These are phyloP conservation scores for Deilephila porcellus DNA, from an alignment of 2,888 invertebrate species.

Conservation along the genomic window DNA sequence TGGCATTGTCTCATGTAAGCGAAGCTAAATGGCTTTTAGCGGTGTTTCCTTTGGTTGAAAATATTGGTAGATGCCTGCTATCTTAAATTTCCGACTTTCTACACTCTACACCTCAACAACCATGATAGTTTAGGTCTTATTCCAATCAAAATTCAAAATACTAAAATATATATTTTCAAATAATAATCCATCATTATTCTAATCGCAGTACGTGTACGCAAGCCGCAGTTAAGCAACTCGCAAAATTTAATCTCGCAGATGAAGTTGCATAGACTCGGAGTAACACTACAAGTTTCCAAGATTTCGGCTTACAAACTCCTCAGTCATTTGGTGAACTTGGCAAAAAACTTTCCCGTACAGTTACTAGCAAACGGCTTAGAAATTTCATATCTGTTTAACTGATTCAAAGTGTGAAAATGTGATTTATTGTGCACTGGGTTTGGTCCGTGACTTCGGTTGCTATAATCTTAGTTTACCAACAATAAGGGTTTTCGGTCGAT, in stretches of 20 bases:
- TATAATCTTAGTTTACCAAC: neutral
- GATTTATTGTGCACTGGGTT: neutral
- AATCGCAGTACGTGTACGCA: neutral
- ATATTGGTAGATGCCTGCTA: too few species aligned
- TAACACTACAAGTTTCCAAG: conserved; percentile 1
- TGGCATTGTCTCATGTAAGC: too few species aligned
- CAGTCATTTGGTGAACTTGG: conserved; percentile 5
- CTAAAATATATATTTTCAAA: too few species aligned
- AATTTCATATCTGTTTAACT: conserved; percentile 5
- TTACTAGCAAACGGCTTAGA: neutral
- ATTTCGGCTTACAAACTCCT: conserved; percentile 7
- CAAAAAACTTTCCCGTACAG: neutral
- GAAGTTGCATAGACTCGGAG: neutral
- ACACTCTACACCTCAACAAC: too few species aligned
- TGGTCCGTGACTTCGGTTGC: neutral
- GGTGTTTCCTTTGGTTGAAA: too few species aligned
- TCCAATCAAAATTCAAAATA: too few species aligned
- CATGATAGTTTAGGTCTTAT: too few species aligned
- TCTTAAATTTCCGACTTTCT: too few species aligned
- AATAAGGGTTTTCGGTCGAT: neutral
- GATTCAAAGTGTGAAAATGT: neutral
- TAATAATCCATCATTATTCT: neutral
- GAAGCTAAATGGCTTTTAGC: too few species aligned
- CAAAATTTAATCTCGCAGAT: neutral
- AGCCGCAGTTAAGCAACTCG: neutral